Conservation (phyloP, 1,140 invertebrate genomes). For the Drosophila obscura region DNA sequence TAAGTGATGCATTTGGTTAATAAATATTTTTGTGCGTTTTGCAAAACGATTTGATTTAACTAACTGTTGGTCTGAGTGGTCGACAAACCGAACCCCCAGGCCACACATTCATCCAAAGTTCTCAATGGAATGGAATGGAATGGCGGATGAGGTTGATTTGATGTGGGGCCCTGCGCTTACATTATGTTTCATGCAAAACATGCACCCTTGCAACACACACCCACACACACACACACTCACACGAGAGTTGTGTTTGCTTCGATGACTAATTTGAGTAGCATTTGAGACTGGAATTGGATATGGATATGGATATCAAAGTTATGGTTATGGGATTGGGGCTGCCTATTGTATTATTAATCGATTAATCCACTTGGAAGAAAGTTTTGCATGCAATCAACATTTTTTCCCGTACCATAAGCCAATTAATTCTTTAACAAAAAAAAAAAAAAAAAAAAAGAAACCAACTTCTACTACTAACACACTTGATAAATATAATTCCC, state of each 20-base stretch:
- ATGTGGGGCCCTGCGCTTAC: slow-evolving; percentile 10
- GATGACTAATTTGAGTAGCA: slow-evolving; percentile 39
- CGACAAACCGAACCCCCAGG: neutral
- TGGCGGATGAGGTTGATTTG: slow-evolving; percentile 5
- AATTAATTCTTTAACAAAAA: neutral
- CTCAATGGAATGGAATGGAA: slow-evolving; percentile 5
- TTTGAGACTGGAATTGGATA: slow-evolving; percentile 29
- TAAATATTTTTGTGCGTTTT: slow-evolving; percentile 66
- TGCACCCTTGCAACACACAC: slow-evolving; percentile 37
- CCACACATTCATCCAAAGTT: neutral
- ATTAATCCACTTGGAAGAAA: slow-evolving; percentile 7
- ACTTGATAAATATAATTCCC: slow-evolving; percentile 25
- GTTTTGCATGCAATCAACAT: neutral
- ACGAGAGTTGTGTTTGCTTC: slow-evolving; percentile 36
- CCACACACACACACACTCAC: slow-evolving; percentile 4
- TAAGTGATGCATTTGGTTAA: slow-evolving; percentile 47
- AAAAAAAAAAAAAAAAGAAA: too few species aligned
- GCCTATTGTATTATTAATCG: slow-evolving; percentile 7
- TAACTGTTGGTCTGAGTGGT: slow-evolving; percentile 21
- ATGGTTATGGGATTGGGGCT: neutral
- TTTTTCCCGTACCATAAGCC: slow-evolving; percentile 4
- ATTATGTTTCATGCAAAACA: slow-evolving; percentile 63
- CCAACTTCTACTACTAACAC: slow-evolving; percentile 12
- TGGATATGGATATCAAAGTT: slow-evolving; percentile 12
- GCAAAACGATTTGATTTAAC: slow-evolving; percentile 64